Evolutionary conservation across 2,888 invertebrate species (phyloP), one percentile per base, ranked within the genome.

Genomic region (Drosophila suboccidentalis): DNA sequence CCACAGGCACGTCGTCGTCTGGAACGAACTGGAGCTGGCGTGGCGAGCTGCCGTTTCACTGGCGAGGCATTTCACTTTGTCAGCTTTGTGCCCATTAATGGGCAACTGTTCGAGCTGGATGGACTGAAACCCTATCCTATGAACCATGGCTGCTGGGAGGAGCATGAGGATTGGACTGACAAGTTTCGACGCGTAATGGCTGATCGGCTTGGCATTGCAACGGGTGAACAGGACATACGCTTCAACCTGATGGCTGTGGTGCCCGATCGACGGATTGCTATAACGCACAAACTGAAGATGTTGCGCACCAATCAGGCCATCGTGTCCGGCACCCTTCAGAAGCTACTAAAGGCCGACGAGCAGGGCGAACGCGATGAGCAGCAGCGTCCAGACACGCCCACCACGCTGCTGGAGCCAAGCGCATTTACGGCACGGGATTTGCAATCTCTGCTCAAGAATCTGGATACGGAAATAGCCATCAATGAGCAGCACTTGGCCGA

Each of bases 221-320:
- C 97, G 1, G 98, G 98, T 10, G 98, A 98, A 91, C 97, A 97
- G 78, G 98, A 99, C 92, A 99, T 99, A 75, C 92, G 96, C 80
- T 99, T 98, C 89, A 99, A 98, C 93, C 93, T 99, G 74, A 99
- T 99, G 99, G 98, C 99, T 11, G 98, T 99, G 11, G 98, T 99
- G 11, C 98, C 99, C 3, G 98, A 99, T 92, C 95, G 97, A 84
- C 94, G 98, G 71, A 94, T 97, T 74, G 97, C 97, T 0, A 95
- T 97, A 49, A 96, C 97, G 3, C 97, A 97, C 83, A 97, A 97
- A 91, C 93, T 98, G 32, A 97, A 97, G 91, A 95, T 97, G 94
- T 93, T 97, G 22, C 97, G 97, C 91, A 95, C 97, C 0, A 97
- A 97, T 90, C 95, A 96, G 82, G 96, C 97, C 78, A 96, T 97